Percentiles rank a stretch among this genome's conserved stretches.
Evolutionary conservation across 2,797 vertebrate species (phyloP).

Genomic region (Sebastes jordani): DNA sequence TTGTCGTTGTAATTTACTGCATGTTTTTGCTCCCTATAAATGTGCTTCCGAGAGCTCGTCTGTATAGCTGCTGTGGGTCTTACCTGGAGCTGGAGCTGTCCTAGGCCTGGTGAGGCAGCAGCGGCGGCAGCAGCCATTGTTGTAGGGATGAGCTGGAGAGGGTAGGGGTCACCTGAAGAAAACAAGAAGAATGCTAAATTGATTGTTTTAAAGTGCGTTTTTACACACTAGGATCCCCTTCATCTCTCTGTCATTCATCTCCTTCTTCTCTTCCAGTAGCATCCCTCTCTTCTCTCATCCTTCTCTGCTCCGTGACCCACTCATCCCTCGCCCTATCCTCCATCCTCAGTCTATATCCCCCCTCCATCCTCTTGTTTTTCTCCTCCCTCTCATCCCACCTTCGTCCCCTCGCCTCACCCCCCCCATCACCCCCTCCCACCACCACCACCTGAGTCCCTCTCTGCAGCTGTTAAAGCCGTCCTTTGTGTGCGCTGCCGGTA

Average conservation of each 20-base stretch:
- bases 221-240: neutral
- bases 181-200: slow-evolving; percentile 65
- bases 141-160: slow-evolving; percentile 98
- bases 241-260: neutral
- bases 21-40: neutral
- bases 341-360: neutral
- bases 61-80: slow-evolving; percentile 33
- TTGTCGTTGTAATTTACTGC: neutral
- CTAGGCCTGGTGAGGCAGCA: slow-evolving; percentile 92
- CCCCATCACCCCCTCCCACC: neutral
- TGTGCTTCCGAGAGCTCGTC: neutral
- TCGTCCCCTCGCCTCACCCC: neutral
- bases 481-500: slow-evolving; percentile 87
- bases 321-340: neutral
- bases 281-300: neutral
- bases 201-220: neutral
- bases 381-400: slow-evolving; percentile 19
- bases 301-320: neutral
- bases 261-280: neutral
- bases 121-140: slow-evolving; percentile 91
- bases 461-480: slow-evolving; percentile 85
- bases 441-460: slow-evolving; percentile 43
- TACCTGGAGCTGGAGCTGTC: slow-evolving; percentile 98
- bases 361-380: neutral
- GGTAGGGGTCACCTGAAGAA: slow-evolving; percentile 96